These are phyloP conservation scores for Siphlonurus alternatus DNA, from an alignment of 2,888 invertebrate genomes.

Conservation along the genomic window DNA sequence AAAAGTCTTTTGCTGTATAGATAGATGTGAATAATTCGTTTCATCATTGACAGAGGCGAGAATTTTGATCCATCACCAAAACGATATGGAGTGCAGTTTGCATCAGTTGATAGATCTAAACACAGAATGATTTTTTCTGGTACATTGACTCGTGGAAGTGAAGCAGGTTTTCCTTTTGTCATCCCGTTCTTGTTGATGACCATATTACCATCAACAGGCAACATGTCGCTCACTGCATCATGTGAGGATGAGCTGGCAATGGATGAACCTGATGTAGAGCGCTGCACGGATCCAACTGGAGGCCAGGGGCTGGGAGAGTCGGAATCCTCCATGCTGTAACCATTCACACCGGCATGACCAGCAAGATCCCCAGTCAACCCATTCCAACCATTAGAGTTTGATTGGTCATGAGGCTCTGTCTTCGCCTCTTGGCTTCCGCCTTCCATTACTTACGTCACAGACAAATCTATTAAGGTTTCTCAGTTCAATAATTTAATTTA, in stretches of 20 bases:
- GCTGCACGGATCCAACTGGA: neutral
- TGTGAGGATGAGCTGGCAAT: neutral
- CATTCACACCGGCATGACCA: neutral
- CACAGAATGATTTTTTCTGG: slow-evolving; percentile 46
- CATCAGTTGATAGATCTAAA: slow-evolving; percentile 41
- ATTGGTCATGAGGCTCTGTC: neutral
- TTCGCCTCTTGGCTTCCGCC: neutral
- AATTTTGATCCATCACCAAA: slow-evolving; percentile 36
- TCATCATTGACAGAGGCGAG: slow-evolving; percentile 41
- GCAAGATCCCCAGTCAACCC: neutral
- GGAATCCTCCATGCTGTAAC: neutral
- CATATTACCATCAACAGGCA: neutral
- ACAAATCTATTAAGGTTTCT: too few relatives aligned
- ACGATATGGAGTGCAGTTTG: slow-evolving; percentile 33
- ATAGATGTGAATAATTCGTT: slow-evolving; percentile 42
- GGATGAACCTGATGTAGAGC: neutral
- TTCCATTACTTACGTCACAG: neutral
- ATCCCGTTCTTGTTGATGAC: neutral
- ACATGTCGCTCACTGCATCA: neutral
- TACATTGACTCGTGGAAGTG: slow-evolving; percentile 25
- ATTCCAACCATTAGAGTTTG: neutral
- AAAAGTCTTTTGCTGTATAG: slow-evolving; percentile 41
- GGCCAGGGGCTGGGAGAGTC: neutral
- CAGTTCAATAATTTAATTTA: too few relatives aligned
- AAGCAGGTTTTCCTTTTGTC: neutral